Percentiles rank a stretch among this genome's conserved stretches.
phyloP scores from a whole-genome alignment of 2,888 invertebrate species.

The Halictus ligatus region DNA sequence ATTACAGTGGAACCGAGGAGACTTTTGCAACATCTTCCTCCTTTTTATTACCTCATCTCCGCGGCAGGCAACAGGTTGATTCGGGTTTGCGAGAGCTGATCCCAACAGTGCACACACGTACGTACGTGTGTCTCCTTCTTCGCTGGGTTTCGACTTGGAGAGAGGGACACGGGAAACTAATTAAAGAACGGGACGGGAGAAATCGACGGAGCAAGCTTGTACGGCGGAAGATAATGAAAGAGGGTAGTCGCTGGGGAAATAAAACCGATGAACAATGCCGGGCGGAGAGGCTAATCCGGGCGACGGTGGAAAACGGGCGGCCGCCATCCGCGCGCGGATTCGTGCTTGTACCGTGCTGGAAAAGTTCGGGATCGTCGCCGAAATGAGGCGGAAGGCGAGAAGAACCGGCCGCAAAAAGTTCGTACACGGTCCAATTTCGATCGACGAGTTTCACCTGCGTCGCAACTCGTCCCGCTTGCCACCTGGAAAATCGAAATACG shows the following conservation, averaged over 20 bases:
- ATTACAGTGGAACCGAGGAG: not conserved
- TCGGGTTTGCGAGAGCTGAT: conserved; percentile 18
- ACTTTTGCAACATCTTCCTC: conserved; percentile 2
- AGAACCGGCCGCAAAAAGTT: conserved; percentile 60
- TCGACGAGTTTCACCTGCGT: conserved; percentile 29
- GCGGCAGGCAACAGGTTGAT: conserved; percentile 36
- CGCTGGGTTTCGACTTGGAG: not conserved
- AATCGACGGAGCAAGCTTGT: not conserved
- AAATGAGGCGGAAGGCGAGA: conserved; percentile 10
- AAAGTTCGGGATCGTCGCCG: conserved; percentile 50
- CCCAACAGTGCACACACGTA: not conserved
- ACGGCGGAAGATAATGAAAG: conserved; percentile 26
- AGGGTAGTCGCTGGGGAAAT: conserved; percentile 43
- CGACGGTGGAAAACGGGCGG: conserved; percentile 36
- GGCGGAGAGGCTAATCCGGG: conserved; percentile 24
- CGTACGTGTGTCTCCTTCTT: conserved; percentile 7
- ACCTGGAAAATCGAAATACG: not conserved
- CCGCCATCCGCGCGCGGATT: not conserved
- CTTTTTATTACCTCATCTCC: conserved; percentile 10
- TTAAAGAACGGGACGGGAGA: conserved; percentile 24
- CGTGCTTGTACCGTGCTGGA: conserved; percentile 23
- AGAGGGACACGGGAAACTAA: conserved; percentile 15
- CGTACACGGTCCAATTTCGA: conserved; percentile 53
- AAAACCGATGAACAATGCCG: conserved; percentile 29
- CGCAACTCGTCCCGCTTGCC: not conserved